Percentiles rank a stretch among this genome's conserved stretches.
These are phyloP conservation scores for Nemotelus pantherinus DNA, from an alignment of 2,888 invertebrate genomes.

Conservation along the genomic window DNA sequence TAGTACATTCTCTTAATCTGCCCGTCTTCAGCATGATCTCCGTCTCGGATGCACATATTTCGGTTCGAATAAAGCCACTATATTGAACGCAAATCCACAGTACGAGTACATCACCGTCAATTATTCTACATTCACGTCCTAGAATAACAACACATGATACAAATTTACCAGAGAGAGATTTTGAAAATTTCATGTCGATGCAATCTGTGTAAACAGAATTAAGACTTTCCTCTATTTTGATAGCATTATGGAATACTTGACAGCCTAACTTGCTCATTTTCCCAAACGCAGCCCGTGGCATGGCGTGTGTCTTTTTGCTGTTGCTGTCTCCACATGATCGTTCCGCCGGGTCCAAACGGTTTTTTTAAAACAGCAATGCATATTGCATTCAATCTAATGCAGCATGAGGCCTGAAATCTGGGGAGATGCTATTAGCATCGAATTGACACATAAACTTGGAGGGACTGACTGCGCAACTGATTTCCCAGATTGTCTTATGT, in stretches of 20 bases:
- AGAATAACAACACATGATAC: slow-evolving; percentile 41
- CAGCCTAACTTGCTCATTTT: neutral
- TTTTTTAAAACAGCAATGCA: neutral
- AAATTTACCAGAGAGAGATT: slow-evolving; percentile 25
- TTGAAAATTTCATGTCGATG: slow-evolving; percentile 31
- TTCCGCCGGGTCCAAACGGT: neutral
- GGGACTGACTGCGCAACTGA: slow-evolving; percentile 12
- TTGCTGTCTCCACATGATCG: slow-evolving; percentile 26
- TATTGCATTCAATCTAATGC: neutral
- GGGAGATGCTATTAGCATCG: slow-evolving; percentile 37
- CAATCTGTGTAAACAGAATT: slow-evolving; percentile 45
- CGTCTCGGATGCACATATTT: neutral
- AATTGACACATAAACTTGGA: slow-evolving; percentile 34
- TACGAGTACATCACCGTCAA: slow-evolving; percentile 13
- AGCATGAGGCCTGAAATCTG: neutral
- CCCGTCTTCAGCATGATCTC: slow-evolving; percentile 24
- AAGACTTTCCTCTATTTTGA: slow-evolving; percentile 40
- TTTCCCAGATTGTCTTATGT: slow-evolving; percentile 27
- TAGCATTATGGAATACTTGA: slow-evolving; percentile 41
- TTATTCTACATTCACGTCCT: slow-evolving; percentile 27
- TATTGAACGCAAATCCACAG: slow-evolving; percentile 18
- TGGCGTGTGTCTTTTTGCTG: neutral
- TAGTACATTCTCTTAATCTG: slow-evolving; percentile 15
- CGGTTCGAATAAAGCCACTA: neutral
- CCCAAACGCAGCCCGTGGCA: slow-evolving; percentile 12